Evolutionary conservation across 2,888 invertebrate genomes (phyloP).

Genomic region (Scrobipalpa costella): DNA sequence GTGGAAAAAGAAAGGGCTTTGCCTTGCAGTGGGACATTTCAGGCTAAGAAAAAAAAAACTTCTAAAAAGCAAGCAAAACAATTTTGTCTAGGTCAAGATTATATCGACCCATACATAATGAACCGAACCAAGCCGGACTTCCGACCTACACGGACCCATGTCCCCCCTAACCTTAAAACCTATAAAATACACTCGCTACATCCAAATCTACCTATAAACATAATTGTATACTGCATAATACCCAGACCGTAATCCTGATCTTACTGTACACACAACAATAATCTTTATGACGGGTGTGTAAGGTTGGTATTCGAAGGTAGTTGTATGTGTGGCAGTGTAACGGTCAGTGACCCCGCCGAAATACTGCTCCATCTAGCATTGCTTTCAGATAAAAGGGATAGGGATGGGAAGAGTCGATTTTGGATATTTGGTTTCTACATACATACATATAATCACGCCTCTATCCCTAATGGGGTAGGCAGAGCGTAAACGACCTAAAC

Average conservation of each 20-base stretch:
- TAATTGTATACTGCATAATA: slow-evolving; percentile 5
- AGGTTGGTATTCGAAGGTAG: not conserved
- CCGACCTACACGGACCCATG: slow-evolving; percentile 1
- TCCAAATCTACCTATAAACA: slow-evolving; percentile 3
- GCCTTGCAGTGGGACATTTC: no score
- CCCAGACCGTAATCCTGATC: not conserved
- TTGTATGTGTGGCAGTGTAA: slow-evolving; percentile 66
- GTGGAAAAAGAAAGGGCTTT: no score
- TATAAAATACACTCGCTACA: slow-evolving; percentile 14
- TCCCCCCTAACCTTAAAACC: slow-evolving; percentile 20
- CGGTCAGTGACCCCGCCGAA: slow-evolving; percentile 67
- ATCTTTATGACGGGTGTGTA: not conserved
- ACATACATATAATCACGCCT: no score
- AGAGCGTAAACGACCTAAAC: no score
- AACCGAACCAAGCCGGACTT: slow-evolving; percentile 5
- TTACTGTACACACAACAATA: not conserved
- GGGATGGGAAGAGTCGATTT: slow-evolving; percentile 42
- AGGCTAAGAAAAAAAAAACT: no score
- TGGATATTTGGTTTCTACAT: slow-evolving; percentile 28
- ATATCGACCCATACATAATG: not conserved
- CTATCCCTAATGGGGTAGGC: no score
- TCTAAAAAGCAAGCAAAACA: no score
- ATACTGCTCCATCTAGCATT: slow-evolving; percentile 55
- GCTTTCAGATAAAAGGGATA: slow-evolving; percentile 59
- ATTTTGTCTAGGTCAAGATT: slow-evolving; percentile 1